These are phyloP conservation scores for Stomorhina lunata DNA, from an alignment of 2,888 invertebrate genomes.

Conservation along the genomic window DNA sequence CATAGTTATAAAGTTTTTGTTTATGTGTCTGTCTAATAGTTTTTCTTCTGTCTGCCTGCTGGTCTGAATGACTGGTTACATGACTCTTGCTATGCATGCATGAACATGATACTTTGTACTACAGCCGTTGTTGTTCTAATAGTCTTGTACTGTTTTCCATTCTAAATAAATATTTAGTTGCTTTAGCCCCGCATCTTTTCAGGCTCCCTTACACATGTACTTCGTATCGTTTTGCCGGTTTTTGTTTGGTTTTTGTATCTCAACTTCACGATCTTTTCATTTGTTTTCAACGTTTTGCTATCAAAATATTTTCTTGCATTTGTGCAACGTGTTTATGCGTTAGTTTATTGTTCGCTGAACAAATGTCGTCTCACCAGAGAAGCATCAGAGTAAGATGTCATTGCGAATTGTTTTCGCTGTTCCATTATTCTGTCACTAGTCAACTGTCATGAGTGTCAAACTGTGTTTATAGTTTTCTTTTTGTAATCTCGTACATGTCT, in stretches of 20 bases:
- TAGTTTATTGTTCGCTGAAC: conserved; percentile 21
- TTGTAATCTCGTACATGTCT: background rate
- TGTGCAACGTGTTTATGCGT: background rate
- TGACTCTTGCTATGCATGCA: conserved; percentile 29
- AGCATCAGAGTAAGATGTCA: background rate
- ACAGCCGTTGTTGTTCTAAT: background rate
- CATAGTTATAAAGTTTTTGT: too few relatives aligned
- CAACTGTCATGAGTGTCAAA: conserved; percentile 46
- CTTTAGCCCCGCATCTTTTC: background rate
- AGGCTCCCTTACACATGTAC: background rate
- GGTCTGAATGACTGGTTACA: conserved; percentile 8
- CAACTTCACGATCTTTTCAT: conserved; percentile 23
- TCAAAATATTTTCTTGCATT: conserved; percentile 31
- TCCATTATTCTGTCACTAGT: conserved; percentile 27
- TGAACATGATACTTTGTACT: conserved; percentile 6
- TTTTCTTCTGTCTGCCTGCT: background rate
- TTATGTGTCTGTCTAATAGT: background rate
- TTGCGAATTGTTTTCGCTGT: conserved; percentile 2
- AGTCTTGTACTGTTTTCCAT: background rate
- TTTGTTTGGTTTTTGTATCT: background rate
- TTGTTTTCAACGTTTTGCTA: conserved; percentile 36
- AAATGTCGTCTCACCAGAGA: conserved; percentile 43
- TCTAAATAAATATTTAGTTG: background rate
- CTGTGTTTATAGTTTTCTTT: background rate
- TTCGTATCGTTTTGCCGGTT: background rate